Base-by-base conservation (phyloP, 92 coral and sea anemone species). In the Chrysogorgia sp. region DNA sequence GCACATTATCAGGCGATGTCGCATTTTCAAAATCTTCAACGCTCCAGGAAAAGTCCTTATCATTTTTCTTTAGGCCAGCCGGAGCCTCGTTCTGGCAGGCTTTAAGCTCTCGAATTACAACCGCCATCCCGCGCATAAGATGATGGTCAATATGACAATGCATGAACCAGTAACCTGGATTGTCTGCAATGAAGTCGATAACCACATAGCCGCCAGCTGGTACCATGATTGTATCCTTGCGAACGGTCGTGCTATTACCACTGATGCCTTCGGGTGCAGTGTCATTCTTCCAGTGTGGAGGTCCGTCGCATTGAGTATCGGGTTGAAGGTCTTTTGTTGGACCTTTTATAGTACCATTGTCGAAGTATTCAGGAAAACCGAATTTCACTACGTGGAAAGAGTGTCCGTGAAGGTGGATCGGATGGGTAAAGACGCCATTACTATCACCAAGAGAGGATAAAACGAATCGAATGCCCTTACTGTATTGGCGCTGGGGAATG, bases 81-180 rank as follows among this genome's bases (percentile, higher is more conserved):
- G 77, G 77, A 7, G 77, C 26, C 0, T 62, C 41, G 34, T 71
- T 71, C 1, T 71, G 77, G 12, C 30, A 15, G 29, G 41, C 7
- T 49, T 71, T 47, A 10, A 71, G 25, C 50, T 71, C 77, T 31
- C 50, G 49, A 3, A 89, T 65, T 7, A 86, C 87, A 53, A 86
- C 3, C n/a, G 90, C 92, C 92, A 89, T 89, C 34, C 92, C 92
- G 40, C 86, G 84, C 22, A 87, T 53, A 48, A 65, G 82, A 58
- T 89, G 93, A 24, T 77, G 48, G 15, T 88, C 93, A 57, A 86
- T 85, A 83, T 89, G 90, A 79, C 93, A 89, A 74, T 89, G 92
- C n/a, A 89, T 85, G 40, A 86, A 80, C 90, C 93, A 89, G 74
- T 83, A 86, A 31, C 93, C 93, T 35, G 96, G 96, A 31, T 90